Evolutionary conservation across 1,140 invertebrate genomes (phyloP), one percentile per base, ranked within the genome.

Genomic region (Argopecten irradians): DNA sequence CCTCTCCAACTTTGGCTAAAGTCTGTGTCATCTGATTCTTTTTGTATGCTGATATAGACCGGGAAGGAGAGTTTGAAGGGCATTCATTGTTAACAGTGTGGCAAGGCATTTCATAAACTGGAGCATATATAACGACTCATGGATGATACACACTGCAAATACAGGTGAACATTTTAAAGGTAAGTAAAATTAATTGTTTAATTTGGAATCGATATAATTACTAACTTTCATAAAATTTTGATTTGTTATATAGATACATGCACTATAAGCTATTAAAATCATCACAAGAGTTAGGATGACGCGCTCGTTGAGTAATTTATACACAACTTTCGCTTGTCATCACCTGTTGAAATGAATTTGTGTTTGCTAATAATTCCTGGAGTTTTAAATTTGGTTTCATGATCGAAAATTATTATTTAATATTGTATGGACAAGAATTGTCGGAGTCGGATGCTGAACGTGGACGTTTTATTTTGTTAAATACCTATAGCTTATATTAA

Each of bases 21-120:
- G 55, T 0, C 55, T 16, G 14, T 71, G 55, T 71, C 22, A 71
- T 71, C 1, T 16, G 55, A 71, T 3, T 28, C 55, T 71, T 28
- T 46, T 19, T 71, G 8, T 16, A 71, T 71, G n/a, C n/a, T 28
- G 0, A n/a, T 28, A n/a, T 16, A 28, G 1, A 28, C n/a, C 2
- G 16, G 55, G 55, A 71, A 71, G 55, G 55, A 71, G 55, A 71
- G n/a, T 71, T 71, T 71, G 55, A 71, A 71, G 55, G 55, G 55
- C 55, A 71, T 71, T 71, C 55, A 71, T 71, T 71, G 55, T 71
- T 71, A 71, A 28, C n/a, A 71, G 22, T 28, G 55, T 71, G 16
- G 55, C n/a, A n/a, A 71, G n/a, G n/a, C n/a, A n/a, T n/a, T n/a
- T 71, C 28, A 71, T 71, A 71, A 71, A 71, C 55, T 11, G 55